Evolutionary conservation across 2,888 invertebrate genomes (phyloP).

Genomic region (Globia sparganii): DNA sequence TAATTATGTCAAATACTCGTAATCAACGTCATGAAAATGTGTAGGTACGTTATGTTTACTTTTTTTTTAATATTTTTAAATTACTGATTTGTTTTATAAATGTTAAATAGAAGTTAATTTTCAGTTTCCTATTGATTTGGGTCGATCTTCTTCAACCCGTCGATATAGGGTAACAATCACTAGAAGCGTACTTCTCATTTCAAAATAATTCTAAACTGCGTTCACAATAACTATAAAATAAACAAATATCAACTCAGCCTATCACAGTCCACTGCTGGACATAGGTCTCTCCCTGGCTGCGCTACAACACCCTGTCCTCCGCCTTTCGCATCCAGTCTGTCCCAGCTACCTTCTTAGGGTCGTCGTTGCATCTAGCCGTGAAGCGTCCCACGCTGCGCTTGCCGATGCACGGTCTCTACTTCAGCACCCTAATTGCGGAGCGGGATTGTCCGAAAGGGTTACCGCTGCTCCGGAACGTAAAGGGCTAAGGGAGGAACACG

Average conservation of each 20-base stretch:
- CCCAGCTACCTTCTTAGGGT: not conserved
- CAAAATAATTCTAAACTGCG: not conserved
- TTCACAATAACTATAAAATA: not conserved
- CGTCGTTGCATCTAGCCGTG: not conserved
- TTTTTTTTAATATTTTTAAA: not conserved
- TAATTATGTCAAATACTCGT: too few species aligned
- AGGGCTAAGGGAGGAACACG: too few species aligned
- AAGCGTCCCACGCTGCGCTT: not conserved
- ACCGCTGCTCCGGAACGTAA: too few species aligned
- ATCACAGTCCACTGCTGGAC: not conserved
- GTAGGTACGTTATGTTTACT: not conserved
- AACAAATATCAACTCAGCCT: not conserved
- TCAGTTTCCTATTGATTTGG: not conserved
- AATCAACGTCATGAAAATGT: not conserved
- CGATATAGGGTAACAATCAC: fast-evolving
- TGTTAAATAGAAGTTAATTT: not conserved
- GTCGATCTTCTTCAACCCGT: not conserved
- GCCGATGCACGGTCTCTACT: not conserved
- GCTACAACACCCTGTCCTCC: not conserved
- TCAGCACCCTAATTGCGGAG: too few species aligned
- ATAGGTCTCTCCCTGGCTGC: not conserved
- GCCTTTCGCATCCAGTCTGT: not conserved
- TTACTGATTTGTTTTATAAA: not conserved
- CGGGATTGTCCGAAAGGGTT: too few species aligned
- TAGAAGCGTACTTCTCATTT: not conserved